Percentiles rank a stretch among this genome's conserved stretches.
Conservation (phyloP, 2,888 invertebrate genomes). For the Mesochorus sp. region DNA sequence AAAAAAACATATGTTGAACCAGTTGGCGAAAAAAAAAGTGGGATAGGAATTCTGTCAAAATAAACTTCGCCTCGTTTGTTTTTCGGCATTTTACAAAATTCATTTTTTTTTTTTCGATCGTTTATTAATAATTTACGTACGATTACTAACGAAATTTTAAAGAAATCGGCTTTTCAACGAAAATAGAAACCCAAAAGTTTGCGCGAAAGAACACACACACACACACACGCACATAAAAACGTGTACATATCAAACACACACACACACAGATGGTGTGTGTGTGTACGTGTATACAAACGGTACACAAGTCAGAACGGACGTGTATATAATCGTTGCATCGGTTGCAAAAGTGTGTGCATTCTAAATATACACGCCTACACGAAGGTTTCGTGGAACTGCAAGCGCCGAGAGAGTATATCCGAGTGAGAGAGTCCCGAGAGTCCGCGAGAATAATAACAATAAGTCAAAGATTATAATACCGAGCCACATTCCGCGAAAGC, state of each 20-base stretch:
- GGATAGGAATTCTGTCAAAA: not conserved
- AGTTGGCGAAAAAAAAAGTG: not conserved
- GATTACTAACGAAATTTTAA: no score
- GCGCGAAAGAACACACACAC: no score
- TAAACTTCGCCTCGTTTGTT: no score
- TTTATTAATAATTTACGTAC: no score
- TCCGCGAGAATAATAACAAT: constrained; percentile 53
- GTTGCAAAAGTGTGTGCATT: constrained; percentile 59
- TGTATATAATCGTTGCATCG: constrained; percentile 38
- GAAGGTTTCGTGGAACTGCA: constrained; percentile 57
- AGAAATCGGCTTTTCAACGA: no score
- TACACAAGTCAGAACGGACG: constrained; percentile 6
- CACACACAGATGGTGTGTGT: no score
- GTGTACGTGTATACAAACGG: not conserved
- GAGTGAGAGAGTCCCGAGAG: constrained; percentile 4
- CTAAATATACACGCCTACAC: constrained; percentile 62
- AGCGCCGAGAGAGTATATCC: constrained; percentile 31
- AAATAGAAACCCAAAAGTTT: no score
- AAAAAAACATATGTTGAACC: not conserved
- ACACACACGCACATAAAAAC: no score
- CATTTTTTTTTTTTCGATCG: not conserved
- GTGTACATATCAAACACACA: no score
- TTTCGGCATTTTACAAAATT: no score
- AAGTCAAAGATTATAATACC: constrained; percentile 39
- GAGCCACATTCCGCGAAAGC: constrained; percentile 32